Percentiles rank a stretch among this genome's conserved stretches.
Conservation (phyloP, 1,140 invertebrate species). For the Sarcophaga peregrina region DNA sequence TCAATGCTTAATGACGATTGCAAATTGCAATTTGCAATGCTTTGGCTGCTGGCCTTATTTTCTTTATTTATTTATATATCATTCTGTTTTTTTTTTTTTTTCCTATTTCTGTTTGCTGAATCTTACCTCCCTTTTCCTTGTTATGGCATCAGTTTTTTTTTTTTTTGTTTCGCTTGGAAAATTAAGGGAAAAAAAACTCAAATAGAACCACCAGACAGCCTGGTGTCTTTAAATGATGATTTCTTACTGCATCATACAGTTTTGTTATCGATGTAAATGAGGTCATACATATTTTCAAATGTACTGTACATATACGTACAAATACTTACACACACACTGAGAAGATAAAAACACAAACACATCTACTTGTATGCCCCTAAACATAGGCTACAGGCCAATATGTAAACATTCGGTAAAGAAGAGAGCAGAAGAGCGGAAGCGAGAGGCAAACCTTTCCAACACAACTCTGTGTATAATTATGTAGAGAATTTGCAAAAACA, state of each 20-base stretch:
- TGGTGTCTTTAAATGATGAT: slow-evolving; percentile 21
- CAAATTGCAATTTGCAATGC: not conserved
- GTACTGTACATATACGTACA: too few relatives aligned
- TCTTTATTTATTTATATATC: not conserved
- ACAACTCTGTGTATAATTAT: too few relatives aligned
- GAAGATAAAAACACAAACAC: too few relatives aligned
- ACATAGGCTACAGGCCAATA: not conserved
- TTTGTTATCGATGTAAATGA: not conserved
- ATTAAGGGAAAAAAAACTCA: not conserved
- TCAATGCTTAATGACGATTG: not conserved
- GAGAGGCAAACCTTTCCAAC: too few relatives aligned
- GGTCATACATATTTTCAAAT: not conserved
- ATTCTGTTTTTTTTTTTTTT: not conserved
- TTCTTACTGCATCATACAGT: not conserved
- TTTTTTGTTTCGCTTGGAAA: too few relatives aligned
- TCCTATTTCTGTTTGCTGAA: too few relatives aligned
- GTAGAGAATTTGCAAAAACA: too few relatives aligned
- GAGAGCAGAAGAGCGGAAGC: too few relatives aligned
- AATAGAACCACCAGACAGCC: not conserved
- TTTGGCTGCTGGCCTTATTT: slow-evolving; percentile 18
- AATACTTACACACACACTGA: too few relatives aligned
- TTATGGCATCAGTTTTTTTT: too few relatives aligned
- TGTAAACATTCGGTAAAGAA: not conserved
- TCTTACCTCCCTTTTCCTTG: too few relatives aligned
- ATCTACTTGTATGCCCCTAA: too few relatives aligned